phyloP scores from a whole-genome alignment of 1,140 invertebrate genomes.

The Drosophila elegans region DNA sequence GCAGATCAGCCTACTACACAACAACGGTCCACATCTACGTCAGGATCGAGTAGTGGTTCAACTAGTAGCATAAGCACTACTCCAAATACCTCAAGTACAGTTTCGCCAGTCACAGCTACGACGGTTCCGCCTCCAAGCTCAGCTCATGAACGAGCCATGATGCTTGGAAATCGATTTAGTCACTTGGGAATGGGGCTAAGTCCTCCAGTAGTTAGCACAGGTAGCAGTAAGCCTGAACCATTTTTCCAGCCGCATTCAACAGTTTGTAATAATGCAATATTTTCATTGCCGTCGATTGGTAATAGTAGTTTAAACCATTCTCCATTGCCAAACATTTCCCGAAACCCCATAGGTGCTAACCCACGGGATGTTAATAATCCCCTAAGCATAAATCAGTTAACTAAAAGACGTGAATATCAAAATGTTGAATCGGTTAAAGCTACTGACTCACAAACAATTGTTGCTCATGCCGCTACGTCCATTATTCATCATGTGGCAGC shows the following conservation, averaged over 20 bases:
- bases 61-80: conserved; percentile 60
- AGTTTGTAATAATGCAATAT: conserved; percentile 28
- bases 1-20: conserved; percentile 33
- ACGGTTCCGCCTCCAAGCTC: conserved; percentile 12
- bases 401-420: conserved; percentile 85
- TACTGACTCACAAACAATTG: conserved; percentile 13
- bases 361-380: conserved; percentile 96
- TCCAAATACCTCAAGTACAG: conserved; percentile 69
- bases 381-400: conserved; percentile 94
- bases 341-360: conserved; percentile 94
- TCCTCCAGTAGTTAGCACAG: conserved; percentile 20
- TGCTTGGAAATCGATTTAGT: conserved; percentile 77
- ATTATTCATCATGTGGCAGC: conserved; percentile 32
- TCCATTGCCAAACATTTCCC: conserved; percentile 36
- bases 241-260: conserved; percentile 34
- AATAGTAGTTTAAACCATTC: conserved; percentile 32
- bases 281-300: conserved; percentile 37
- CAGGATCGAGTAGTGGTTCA: conserved; percentile 52
- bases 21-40: conserved; percentile 23
- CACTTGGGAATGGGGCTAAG: conserved; percentile 74
- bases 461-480: conserved; percentile 17
- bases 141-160: conserved; percentile 58
- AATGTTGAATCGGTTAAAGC: conserved; percentile 23
- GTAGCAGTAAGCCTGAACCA: conserved; percentile 36
- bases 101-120: conserved; percentile 48